Conservation (phyloP, 2,888 invertebrate genomes). For the Dasysyrphus albostriatus region DNA sequence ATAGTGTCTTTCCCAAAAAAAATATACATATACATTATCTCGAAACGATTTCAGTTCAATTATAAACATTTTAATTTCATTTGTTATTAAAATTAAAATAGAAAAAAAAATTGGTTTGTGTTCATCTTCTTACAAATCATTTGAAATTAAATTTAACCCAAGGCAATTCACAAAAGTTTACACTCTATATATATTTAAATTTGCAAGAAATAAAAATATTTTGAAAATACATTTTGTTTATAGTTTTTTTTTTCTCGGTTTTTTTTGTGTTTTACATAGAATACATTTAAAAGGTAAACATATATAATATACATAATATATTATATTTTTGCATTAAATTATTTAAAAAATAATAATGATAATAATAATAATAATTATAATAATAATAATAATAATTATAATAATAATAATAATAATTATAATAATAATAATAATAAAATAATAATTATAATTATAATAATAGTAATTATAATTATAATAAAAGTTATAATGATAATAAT, state of each 20-base stretch:
- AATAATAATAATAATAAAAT: too few species aligned
- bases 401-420: too few species aligned
- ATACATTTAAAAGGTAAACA: constrained; percentile 67
- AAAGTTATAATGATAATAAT: too few species aligned
- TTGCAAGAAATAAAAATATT: constrained; percentile 8
- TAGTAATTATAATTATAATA: too few species aligned
- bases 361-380: too few species aligned
- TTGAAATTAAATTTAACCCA: not conserved
- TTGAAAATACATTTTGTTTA: constrained; percentile 18
- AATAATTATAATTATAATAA: too few species aligned
- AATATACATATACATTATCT: not conserved
- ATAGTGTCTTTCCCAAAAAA: not conserved
- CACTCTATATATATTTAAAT: not conserved
- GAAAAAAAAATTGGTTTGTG: constrained; percentile 3
- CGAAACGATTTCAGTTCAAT: not conserved
- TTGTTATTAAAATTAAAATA: constrained; percentile 13
- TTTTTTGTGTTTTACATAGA: constrained; percentile 8
- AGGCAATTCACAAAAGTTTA: constrained; percentile 24
- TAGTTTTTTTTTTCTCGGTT: constrained; percentile 3
- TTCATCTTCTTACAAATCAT: constrained; percentile 6
- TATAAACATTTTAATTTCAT: constrained; percentile 8
- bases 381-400: too few species aligned
- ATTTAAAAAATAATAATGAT: constrained; percentile 21
- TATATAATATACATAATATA: constrained; percentile 59
- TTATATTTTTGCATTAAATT: constrained; percentile 58